phyloP scores from a whole-genome alignment of 2,797 vertebrate genomes.

The Threskiornis aethiopicus region DNA sequence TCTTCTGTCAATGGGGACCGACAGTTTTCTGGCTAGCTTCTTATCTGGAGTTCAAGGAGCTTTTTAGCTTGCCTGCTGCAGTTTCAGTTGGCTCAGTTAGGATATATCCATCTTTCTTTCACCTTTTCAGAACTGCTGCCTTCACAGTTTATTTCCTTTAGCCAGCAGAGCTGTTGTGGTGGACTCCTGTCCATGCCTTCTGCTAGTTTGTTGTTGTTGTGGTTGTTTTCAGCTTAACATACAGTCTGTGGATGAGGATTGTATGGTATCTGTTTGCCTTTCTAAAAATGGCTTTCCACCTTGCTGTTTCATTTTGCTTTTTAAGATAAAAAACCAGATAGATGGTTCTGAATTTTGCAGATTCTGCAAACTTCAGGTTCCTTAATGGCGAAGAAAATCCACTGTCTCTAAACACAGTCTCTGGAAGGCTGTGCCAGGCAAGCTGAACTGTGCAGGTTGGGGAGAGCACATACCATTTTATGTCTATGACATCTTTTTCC shows the following conservation, averaged over 20 bases:
- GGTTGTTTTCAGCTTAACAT: neutral
- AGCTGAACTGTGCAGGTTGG: neutral
- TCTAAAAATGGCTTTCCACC: neutral
- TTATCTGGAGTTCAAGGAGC: neutral
- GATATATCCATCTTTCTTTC: neutral
- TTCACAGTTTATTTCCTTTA: neutral
- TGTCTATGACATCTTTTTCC: neutral
- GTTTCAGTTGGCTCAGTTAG: neutral
- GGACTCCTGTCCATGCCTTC: neutral
- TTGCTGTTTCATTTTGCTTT: neutral
- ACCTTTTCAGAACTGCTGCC: neutral
- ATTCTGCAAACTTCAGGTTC: neutral
- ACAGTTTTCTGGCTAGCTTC: neutral
- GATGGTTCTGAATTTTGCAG: neutral
- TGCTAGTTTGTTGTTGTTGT: neutral
- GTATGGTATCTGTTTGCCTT: neutral
- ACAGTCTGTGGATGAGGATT: rapidly evolving
- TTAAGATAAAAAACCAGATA: neutral
- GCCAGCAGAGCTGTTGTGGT: neutral
- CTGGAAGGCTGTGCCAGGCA: neutral
- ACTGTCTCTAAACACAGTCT: neutral
- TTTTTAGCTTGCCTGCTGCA: neutral
- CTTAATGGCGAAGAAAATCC: neutral
- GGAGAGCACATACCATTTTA: neutral
- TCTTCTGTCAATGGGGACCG: neutral